Evolutionary conservation across 2,113 vertebrate species (phyloP).

Genomic region (Emydura subglobosa): DNA sequence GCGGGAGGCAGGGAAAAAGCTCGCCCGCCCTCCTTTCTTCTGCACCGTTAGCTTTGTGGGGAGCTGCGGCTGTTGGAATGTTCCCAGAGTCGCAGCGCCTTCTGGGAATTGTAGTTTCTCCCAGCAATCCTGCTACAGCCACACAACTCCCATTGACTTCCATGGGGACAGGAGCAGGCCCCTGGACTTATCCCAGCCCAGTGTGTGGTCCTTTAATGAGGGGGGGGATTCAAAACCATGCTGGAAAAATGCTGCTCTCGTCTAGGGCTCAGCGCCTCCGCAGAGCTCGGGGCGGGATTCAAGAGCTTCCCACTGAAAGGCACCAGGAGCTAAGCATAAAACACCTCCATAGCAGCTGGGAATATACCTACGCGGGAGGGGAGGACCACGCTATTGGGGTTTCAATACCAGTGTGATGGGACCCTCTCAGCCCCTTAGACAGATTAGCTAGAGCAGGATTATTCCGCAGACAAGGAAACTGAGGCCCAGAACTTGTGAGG

Average conservation of each 20-base stretch:
- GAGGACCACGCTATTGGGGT: fast-evolving
- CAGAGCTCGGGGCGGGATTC: neutral
- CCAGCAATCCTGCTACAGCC: neutral
- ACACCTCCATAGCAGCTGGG: neutral
- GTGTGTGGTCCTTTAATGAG: neutral
- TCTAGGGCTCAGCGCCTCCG: neutral
- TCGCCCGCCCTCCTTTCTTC: neutral
- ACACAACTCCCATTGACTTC: neutral
- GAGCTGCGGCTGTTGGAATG: neutral
- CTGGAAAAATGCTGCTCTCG: neutral
- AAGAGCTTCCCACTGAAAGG: neutral
- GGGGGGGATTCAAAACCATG: neutral
- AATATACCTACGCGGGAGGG: fast-evolving
- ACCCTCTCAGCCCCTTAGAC: neutral
- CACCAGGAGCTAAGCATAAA: too few species aligned
- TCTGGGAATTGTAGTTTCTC: conserved; percentile 55
- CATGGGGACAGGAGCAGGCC: fast-evolving
- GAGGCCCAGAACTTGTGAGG: neutral
- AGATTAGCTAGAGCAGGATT: fast-evolving
- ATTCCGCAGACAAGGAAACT: neutral
- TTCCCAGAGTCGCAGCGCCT: neutral
- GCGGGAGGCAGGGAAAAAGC: neutral
- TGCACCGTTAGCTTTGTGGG: fast-evolving
- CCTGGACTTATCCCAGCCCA: neutral
- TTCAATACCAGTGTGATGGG: neutral